Base-by-base conservation (phyloP, 2,888 invertebrate species). In the Drosophila tripunctata region DNA sequence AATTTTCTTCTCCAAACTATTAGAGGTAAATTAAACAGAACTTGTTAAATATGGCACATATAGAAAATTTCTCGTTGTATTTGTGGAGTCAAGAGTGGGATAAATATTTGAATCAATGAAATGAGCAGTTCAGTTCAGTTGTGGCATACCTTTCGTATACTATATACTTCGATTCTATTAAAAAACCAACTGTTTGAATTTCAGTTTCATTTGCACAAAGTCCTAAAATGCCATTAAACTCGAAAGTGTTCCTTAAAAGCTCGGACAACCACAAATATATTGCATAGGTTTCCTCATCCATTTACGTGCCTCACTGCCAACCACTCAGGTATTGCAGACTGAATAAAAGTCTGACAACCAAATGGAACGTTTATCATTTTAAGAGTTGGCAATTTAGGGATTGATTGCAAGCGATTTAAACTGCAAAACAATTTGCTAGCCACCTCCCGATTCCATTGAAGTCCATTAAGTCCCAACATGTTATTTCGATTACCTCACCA, bases 331-430 rank as follows among this genome's bases (percentile, higher is more conserved):
- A 62, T 30, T 31, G 12, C 12, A 4, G 38, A 41, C 50, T 33
- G 38, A 58, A 70, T 36, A n/a, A 10, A 56, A 55, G 60, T 60
- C 68, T 52, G 40, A 58, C 36, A 48, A 24, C 38, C 57, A 58
- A 70, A 58, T 51, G 50, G 48, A 68, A 40, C 65, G 67, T 86
- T 79, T 75, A 79, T 86, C 80, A 79, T 75, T 82, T 82, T 78
- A 83, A 82, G 68, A 79, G 79, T 61, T 56, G 27, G 76, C 79
- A 71, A 82, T 79, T 82, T 67, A 33, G 12, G 60, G 62, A 86
- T 86, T 86, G 86, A 86, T 75, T 60, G 79, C 66, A 65, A 67
- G 47, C 60, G 60, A 67, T 79, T 79, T 67, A 47, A 78, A 65
- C 79, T 72, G 64, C 66, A 73, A 78, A 85, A 78, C 78, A 81